These are phyloP conservation scores for Polydrusus cervinus DNA, from an alignment of 2,888 invertebrate genomes.

Conservation along the genomic window DNA sequence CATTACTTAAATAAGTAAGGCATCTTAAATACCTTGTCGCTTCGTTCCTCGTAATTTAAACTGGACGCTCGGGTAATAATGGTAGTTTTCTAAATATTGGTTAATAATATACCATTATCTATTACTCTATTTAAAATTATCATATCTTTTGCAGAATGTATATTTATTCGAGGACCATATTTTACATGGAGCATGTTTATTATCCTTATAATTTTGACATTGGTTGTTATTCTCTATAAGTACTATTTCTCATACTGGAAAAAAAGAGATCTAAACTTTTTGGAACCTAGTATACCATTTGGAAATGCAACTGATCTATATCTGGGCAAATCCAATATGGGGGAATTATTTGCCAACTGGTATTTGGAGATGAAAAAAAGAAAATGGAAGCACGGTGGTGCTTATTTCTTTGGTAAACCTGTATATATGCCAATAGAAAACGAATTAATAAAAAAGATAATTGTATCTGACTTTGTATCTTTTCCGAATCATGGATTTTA, in stretches of 20 bases:
- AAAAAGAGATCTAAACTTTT: conserved; percentile 53
- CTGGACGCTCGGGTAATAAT: too few species aligned
- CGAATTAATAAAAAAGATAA: conserved; percentile 68
- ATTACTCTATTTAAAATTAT: too few species aligned
- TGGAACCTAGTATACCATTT: conserved; percentile 59
- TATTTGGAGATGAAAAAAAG: conserved; percentile 53
- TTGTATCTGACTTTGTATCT: conserved; percentile 74
- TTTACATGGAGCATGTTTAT: too few species aligned
- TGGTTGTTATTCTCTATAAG: too few species aligned
- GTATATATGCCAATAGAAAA: conserved; percentile 62
- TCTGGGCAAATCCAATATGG: conserved; percentile 53
- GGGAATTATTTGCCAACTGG: conserved; percentile 52
- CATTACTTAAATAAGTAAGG: too few species aligned
- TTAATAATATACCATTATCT: too few species aligned
- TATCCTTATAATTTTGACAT: too few species aligned
- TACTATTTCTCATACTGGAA: conserved; percentile 54
- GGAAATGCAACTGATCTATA: conserved; percentile 57
- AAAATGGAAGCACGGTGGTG: conserved; percentile 61
- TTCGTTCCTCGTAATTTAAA: too few species aligned
- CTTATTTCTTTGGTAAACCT: conserved; percentile 69
- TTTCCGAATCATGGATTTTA: conserved; percentile 62
- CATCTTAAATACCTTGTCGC: too few species aligned
- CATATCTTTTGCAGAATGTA: too few species aligned
- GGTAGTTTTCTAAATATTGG: too few species aligned
- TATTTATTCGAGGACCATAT: too few species aligned